phyloP scores from a whole-genome alignment of 2,113 vertebrate genomes.

The Channa maculata region DNA sequence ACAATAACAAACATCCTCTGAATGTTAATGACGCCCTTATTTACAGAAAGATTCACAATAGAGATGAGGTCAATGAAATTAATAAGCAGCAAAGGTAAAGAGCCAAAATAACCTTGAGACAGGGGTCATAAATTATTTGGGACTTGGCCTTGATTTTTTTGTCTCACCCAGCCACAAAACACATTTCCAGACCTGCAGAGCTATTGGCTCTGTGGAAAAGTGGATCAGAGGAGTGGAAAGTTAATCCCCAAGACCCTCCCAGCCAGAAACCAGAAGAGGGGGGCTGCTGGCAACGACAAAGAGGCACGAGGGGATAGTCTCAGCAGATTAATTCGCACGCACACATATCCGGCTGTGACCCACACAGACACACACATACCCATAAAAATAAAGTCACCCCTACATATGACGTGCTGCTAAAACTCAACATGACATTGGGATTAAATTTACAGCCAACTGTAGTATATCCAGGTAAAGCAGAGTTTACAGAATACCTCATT shows the following conservation, averaged over 20 bases:
- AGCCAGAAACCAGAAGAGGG: slow-evolving; percentile 44
- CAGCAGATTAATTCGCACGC: slow-evolving; percentile 44
- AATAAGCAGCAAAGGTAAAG: slow-evolving; percentile 50
- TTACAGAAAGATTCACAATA: slow-evolving; percentile 48
- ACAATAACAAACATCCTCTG: slow-evolving; percentile 30
- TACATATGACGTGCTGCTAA: neutral
- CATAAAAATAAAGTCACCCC: slow-evolving; percentile 10
- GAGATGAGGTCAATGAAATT: slow-evolving; percentile 53
- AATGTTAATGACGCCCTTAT: slow-evolving; percentile 50
- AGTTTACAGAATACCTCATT: too few species aligned
- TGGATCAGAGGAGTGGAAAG: slow-evolving; percentile 80
- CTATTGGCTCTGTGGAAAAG: slow-evolving; percentile 75
- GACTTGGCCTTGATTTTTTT: slow-evolving; percentile 72
- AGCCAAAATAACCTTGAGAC: slow-evolving; percentile 65
- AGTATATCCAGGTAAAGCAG: too few species aligned
- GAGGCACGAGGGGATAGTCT: slow-evolving; percentile 54
- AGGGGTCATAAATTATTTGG: slow-evolving; percentile 60
- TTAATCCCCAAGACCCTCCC: slow-evolving; percentile 76
- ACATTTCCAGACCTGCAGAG: slow-evolving; percentile 69
- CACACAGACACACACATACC: neutral
- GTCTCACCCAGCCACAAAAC: slow-evolving; percentile 66
- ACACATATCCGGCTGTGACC: slow-evolving; percentile 32
- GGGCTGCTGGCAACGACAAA: slow-evolving; percentile 43
- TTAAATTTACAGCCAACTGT: too few species aligned
- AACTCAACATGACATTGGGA: neutral